These are phyloP conservation scores for Ammospiza maritima DNA, from an alignment of 2,797 vertebrate genomes.

Conservation along the genomic window DNA sequence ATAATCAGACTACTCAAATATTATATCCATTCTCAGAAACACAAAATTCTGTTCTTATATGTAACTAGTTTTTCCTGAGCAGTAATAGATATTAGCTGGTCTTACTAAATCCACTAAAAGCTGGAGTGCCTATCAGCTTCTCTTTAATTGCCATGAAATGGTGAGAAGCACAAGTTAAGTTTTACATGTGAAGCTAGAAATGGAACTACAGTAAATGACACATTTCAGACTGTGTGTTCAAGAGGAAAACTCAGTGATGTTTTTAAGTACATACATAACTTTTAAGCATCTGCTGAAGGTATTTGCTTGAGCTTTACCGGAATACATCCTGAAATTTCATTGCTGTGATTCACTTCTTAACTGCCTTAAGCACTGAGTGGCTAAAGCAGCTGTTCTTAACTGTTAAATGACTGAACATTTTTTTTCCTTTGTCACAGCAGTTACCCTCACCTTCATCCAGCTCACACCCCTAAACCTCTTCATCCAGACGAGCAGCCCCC, in stretches of 20 bases:
- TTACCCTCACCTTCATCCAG: background rate
- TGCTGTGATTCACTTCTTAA: constrained; percentile 6
- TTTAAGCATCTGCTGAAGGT: background rate
- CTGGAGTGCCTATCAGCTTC: background rate
- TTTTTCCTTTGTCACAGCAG: background rate
- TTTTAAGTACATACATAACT: background rate
- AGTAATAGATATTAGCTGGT: background rate
- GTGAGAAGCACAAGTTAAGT: background rate
- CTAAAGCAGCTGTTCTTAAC: background rate
- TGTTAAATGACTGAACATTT: background rate
- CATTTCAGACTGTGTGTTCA: background rate
- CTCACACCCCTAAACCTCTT: background rate
- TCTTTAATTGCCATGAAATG: background rate
- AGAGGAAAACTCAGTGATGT: background rate
- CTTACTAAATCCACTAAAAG: background rate
- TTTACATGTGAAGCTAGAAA: background rate
- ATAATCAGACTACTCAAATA: background rate
- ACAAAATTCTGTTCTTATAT: background rate
- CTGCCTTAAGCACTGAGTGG: background rate
- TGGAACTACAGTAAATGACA: background rate
- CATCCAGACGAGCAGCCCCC: background rate
- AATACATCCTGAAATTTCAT: constrained; percentile 1
- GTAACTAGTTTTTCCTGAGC: background rate
- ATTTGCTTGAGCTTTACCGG: background rate
- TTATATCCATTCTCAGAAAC: background rate